Evolutionary conservation across 2,113 vertebrate genomes (phyloP).

Genomic region (Cyprinus carpio): DNA sequence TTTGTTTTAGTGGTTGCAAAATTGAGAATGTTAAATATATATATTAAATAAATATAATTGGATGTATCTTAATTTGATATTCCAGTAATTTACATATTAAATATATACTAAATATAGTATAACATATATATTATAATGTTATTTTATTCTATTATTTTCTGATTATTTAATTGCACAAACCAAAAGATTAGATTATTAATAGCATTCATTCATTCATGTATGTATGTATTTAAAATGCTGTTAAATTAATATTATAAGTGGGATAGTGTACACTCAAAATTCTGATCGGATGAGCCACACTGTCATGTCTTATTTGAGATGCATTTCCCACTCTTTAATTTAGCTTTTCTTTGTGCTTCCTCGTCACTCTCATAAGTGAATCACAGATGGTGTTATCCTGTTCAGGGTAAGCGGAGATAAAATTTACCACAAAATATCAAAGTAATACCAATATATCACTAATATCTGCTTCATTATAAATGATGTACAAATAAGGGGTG

Average conservation of each 20-base stretch:
- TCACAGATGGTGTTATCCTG: background rate
- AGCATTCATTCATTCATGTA: background rate
- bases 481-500: background rate
- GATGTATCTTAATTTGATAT: background rate
- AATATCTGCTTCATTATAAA: no score
- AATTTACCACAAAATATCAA: background rate
- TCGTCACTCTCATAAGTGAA: background rate
- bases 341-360: no score
- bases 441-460: no score
- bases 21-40: no score
- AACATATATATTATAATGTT: background rate
- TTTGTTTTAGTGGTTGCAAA: no score
- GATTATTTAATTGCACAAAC: background rate
- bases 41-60: background rate
- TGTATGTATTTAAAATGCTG: no score
- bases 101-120: no score
- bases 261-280: no score
- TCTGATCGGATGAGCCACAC: no score
- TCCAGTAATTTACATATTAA: background rate
- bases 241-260: no score
- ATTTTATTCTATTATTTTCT: background rate
- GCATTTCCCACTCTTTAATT: background rate
- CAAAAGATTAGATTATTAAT: background rate
- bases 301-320: background rate
- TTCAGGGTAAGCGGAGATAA: background rate